phyloP scores from a whole-genome alignment of 1,140 invertebrate species.

The Zaprionus gabonicus region DNA sequence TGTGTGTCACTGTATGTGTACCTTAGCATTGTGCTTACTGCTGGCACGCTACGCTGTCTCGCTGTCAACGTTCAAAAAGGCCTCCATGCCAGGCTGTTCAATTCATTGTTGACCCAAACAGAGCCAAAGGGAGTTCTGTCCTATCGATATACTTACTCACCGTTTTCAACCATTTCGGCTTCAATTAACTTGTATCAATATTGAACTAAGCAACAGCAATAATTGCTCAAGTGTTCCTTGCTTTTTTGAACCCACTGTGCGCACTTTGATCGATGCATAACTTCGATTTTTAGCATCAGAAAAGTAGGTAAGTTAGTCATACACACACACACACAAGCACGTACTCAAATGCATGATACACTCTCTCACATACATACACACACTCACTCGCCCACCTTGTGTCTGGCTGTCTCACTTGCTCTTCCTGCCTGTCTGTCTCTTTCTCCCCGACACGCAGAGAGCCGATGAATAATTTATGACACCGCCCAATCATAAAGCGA shows the following conservation, averaged over 20 bases:
- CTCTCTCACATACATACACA: constrained; percentile 5
- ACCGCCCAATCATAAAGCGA: constrained; percentile 73
- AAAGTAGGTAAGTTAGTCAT: constrained; percentile 1
- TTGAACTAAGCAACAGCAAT: constrained; percentile 63
- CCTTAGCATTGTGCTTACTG: neutral
- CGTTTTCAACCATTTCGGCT: constrained; percentile 54
- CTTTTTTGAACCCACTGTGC: neutral
- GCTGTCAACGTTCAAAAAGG: constrained; percentile 39
- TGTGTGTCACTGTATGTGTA: constrained; percentile 6
- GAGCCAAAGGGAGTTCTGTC: constrained; percentile 1
- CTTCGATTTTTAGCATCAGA: neutral
- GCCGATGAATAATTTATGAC: constrained; percentile 76
- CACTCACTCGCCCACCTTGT: constrained; percentile 1
- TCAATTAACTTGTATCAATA: constrained; percentile 79
- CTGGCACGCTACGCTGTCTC: neutral
- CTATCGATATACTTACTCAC: constrained; percentile 56
- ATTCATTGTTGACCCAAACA: constrained; percentile 61
- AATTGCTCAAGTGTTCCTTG: constrained; percentile 10
- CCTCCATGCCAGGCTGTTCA: constrained; percentile 58
- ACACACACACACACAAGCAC: neutral
- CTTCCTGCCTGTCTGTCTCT: constrained; percentile 39
- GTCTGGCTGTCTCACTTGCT: constrained; percentile 20
- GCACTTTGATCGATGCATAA: neutral
- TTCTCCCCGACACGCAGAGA: constrained; percentile 45
- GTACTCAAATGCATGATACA: too few relatives aligned